phyloP scores from a whole-genome alignment of 1,140 invertebrate species.

The Phenacoccus solenopsis region DNA sequence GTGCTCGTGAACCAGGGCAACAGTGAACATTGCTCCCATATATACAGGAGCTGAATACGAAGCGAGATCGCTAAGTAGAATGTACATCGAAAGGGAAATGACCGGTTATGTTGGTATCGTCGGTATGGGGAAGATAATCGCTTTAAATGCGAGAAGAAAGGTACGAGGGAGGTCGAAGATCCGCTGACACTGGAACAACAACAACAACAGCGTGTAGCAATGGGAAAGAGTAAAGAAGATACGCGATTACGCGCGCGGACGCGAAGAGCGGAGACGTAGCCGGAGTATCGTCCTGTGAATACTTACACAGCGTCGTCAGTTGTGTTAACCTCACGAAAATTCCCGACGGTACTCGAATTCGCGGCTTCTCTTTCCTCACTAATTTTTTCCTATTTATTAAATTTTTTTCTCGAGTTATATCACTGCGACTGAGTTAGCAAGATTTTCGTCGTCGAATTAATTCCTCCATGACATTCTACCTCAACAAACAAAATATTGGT shows the following conservation, averaged over 20 bases:
- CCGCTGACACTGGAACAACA: conserved; percentile 15
- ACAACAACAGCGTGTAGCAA: background rate
- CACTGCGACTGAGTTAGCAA: too few species aligned
- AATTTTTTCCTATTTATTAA: too few species aligned
- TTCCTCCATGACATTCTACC: too few species aligned
- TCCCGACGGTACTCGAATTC: background rate
- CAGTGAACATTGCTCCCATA: background rate
- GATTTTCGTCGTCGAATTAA: too few species aligned
- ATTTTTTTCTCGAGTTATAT: too few species aligned
- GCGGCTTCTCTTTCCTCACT: too few species aligned
- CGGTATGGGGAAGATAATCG: conserved; percentile 15
- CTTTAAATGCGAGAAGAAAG: background rate
- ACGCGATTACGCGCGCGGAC: background rate
- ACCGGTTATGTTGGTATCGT: conserved; percentile 14
- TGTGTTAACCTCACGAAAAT: background rate
- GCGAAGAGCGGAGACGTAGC: background rate
- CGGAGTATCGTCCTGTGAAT: conserved; percentile 1
- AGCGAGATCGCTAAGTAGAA: conserved; percentile 2
- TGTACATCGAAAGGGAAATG: conserved; percentile 11
- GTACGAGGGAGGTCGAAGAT: conserved; percentile 12
- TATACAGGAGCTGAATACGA: background rate
- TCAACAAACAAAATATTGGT: too few species aligned
- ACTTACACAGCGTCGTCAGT: background rate
- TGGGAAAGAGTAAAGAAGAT: background rate
- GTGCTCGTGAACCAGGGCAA: background rate